A percentile compares a stretch with the other conserved stretches of the same genome.
These are phyloP conservation scores for Mayetiola destructor DNA, from an alignment of 2,888 invertebrate genomes.

Conservation along the genomic window DNA sequence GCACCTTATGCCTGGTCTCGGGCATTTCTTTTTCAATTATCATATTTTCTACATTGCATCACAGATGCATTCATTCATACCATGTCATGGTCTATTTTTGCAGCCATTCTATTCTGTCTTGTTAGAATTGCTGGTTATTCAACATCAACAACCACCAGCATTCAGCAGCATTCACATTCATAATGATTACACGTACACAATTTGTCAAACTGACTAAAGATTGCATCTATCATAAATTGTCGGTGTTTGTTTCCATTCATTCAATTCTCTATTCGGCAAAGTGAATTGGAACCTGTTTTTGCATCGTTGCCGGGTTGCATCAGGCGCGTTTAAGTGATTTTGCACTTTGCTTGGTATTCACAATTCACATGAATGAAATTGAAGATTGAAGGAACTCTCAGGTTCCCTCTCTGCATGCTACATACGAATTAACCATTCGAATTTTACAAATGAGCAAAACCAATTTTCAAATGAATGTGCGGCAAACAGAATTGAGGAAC, in stretches of 20 bases:
- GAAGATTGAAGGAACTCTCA: background rate
- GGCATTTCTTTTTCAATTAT: too few relatives aligned
- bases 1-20: too few relatives aligned
- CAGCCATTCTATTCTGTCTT: too few relatives aligned
- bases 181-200: conserved; percentile 9
- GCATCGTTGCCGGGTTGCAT: background rate
- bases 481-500: background rate
- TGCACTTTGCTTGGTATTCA: background rate
- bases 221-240: conserved; percentile 13
- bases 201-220: conserved; percentile 5
- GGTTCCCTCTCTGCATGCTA: background rate
- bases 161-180: too few relatives aligned
- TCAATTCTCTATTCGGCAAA: too few relatives aligned
- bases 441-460: too few relatives aligned
- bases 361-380: conserved; percentile 6
- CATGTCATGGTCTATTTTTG: too few relatives aligned
- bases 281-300: background rate
- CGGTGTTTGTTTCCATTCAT: background rate
- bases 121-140: too few relatives aligned
- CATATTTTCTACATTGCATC: too few relatives aligned
- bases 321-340: background rate
- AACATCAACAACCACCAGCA: too few relatives aligned
- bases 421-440: background rate
- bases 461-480: background rate
- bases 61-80: too few relatives aligned